These are phyloP conservation scores for Podarcis siculus DNA, from an alignment of 2,797 vertebrate genomes.

Conservation along the genomic window DNA sequence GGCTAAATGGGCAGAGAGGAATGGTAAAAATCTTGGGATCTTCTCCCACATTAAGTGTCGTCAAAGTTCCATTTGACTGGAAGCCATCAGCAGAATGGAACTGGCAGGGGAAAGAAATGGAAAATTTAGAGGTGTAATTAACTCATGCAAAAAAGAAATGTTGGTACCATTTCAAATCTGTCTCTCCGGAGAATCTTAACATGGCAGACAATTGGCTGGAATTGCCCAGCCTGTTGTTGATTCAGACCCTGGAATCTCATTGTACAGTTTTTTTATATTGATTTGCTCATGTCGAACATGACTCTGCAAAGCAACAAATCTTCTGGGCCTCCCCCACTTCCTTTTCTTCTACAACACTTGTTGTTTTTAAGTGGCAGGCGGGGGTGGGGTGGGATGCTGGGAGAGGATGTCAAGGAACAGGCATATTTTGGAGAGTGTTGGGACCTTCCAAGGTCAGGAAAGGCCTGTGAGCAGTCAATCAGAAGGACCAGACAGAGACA, in stretches of 20 bases:
- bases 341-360: conserved; percentile 14
- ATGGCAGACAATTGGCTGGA: conserved; percentile 35
- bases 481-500: background rate
- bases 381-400: background rate
- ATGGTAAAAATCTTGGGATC: rapidly evolving
- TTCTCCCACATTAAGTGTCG: rapidly evolving
- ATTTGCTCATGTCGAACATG: conserved; percentile 38
- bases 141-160: conserved; percentile 21
- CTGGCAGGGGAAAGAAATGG: background rate
- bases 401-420: rapidly evolving
- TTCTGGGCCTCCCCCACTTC: conserved; percentile 32
- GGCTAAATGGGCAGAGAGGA: background rate
- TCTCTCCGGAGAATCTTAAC: background rate
- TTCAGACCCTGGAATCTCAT: conserved; percentile 10
- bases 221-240: conserved; percentile 50
- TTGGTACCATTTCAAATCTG: conserved; percentile 1
- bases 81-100: rapidly evolving
- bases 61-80: rapidly evolving
- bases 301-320: conserved; percentile 51
- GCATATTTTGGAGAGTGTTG: no score
- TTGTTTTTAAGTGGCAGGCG: background rate
- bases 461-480: background rate
- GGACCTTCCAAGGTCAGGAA: background rate
- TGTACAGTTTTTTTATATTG: conserved; percentile 34
- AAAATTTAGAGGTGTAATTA: conserved; percentile 42